Percentiles rank a stretch among this genome's conserved stretches.
Conservation (phyloP, 2,888 invertebrate genomes). For the Ecliptopera silaceata region DNA sequence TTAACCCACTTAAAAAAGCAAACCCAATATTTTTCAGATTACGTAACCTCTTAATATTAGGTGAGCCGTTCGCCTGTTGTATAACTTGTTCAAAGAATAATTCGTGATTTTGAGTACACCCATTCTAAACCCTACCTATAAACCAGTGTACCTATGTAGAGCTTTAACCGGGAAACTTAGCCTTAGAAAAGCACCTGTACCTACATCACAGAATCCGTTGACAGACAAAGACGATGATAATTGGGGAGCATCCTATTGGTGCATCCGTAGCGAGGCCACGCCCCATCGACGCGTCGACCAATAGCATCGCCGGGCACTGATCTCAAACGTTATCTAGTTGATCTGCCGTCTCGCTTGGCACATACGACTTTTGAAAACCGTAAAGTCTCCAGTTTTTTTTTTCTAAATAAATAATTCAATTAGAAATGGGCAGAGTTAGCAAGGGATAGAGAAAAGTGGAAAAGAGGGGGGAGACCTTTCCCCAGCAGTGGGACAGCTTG, state of each 20-base stretch:
- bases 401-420: too few relatives aligned
- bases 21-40: too few relatives aligned
- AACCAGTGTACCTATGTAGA: neutral
- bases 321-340: conserved; percentile 82
- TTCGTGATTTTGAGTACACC: too few relatives aligned
- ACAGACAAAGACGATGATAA: conserved; percentile 84
- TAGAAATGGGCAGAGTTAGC: too few relatives aligned
- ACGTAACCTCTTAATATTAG: too few relatives aligned
- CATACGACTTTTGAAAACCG: conserved; percentile 66
- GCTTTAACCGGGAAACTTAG: conserved; percentile 23
- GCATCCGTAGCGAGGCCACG: conserved; percentile 81
- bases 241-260: conserved; percentile 82
- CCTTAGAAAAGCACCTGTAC: conserved; percentile 58
- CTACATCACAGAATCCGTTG: conserved; percentile 69
- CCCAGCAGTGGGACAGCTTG: too few relatives aligned
- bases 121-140: conserved; percentile 3
- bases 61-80: too few relatives aligned
- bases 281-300: conserved; percentile 67
- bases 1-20: too few relatives aligned
- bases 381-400: conserved; percentile 34
- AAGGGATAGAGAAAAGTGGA: too few relatives aligned
- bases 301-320: conserved; percentile 75
- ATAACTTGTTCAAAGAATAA: too few relatives aligned
- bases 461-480: too few relatives aligned
- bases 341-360: conserved; percentile 80